These are phyloP conservation scores for Siniperca obscura DNA, from an alignment of 2,797 vertebrate genomes.

Conservation along the genomic window DNA sequence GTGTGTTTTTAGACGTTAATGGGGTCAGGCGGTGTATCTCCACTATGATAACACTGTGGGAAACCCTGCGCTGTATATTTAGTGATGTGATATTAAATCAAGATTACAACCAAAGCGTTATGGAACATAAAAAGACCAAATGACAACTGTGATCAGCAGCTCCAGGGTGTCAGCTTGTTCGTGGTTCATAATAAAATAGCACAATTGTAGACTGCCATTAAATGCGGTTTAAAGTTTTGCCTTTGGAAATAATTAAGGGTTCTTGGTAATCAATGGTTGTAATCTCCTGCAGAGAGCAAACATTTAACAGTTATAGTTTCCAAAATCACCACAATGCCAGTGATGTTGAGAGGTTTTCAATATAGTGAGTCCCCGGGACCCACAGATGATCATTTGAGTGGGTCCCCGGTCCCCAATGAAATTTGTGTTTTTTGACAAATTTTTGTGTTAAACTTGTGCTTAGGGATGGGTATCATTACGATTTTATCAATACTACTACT, in stretches of 20 bases:
- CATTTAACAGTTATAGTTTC: not conserved
- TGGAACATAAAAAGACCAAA: not conserved
- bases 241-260: not conserved
- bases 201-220: not conserved
- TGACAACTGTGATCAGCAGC: not conserved
- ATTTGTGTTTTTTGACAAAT: too few relatives aligned
- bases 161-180: not conserved
- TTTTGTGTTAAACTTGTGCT: too few relatives aligned
- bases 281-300: not conserved
- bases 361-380: too few relatives aligned
- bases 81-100: not conserved
- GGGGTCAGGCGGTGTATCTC: not conserved
- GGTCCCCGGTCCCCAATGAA: too few relatives aligned
- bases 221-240: not conserved
- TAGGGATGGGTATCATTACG: too few relatives aligned
- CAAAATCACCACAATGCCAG: not conserved
- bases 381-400: too few relatives aligned
- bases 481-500: too few relatives aligned
- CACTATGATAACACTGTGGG: not conserved
- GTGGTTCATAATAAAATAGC: not conserved
- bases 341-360: too few relatives aligned
- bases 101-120: not conserved
- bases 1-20: not conserved
- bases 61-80: not conserved
- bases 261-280: not conserved